Evolutionary conservation across 2,113 vertebrate species (phyloP).

Genomic region (Pollachius pollachius): DNA sequence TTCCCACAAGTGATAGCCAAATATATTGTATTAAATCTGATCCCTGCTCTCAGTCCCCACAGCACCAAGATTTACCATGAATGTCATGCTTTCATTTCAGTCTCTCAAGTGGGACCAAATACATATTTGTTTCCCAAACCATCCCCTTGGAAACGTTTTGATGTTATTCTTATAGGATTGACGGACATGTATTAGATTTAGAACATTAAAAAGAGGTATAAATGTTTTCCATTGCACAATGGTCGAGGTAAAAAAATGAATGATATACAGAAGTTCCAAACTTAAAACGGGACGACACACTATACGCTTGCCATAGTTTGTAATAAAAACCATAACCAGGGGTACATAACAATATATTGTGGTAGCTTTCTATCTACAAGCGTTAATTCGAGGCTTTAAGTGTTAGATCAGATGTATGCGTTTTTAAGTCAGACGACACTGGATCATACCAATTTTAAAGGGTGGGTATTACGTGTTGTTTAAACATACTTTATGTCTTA

Average conservation of each 20-base stretch:
- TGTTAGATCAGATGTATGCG: too few species aligned
- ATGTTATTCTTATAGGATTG: conserved; percentile 54
- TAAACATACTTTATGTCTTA: too few species aligned
- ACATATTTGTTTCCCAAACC: conserved; percentile 59
- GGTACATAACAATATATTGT: too few species aligned
- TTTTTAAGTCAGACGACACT: too few species aligned
- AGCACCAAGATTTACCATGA: conserved; percentile 22
- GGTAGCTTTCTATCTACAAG: too few species aligned
- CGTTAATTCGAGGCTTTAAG: too few species aligned
- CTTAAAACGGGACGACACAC: conserved; percentile 4
- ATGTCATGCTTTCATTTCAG: conserved; percentile 56
- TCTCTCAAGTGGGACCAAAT: conserved; percentile 54
- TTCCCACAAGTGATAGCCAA: conserved; percentile 8
- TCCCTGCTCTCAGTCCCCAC: conserved; percentile 19
- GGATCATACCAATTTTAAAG: too few species aligned
- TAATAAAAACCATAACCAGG: background rate
- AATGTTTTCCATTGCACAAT: conserved; percentile 53
- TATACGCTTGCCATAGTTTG: background rate
- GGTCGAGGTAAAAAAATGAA: conserved; percentile 1
- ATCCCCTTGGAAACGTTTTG: conserved; percentile 59
- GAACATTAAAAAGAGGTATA: conserved; percentile 7
- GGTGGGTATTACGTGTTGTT: too few species aligned
- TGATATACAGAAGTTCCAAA: conserved; percentile 12
- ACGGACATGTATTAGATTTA: conserved; percentile 57
- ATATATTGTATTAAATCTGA: background rate